phyloP scores from a whole-genome alignment of 2,113 vertebrate species.

The Rhadina sibilatrix region DNA sequence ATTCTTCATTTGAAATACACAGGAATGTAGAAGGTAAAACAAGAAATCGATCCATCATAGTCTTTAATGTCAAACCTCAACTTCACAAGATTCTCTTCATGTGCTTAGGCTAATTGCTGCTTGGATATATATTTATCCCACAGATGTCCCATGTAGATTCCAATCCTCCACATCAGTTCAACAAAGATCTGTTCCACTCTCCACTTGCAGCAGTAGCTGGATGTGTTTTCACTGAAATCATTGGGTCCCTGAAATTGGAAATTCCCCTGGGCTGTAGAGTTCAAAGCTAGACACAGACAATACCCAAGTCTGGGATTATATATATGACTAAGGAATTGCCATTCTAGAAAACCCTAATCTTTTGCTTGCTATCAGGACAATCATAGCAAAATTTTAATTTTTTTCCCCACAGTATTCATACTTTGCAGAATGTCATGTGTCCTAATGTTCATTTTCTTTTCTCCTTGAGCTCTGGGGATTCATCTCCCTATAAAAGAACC shows the following conservation, averaged over 20 bases:
- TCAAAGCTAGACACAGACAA: not conserved
- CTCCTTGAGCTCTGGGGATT: not conserved
- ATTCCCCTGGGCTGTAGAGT: not conserved
- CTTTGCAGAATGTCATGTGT: not conserved
- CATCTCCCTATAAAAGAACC: not conserved
- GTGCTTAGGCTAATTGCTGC: not conserved
- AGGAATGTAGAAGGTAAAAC: not conserved
- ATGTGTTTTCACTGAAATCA: not conserved
- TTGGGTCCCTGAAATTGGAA: not conserved
- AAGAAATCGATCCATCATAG: not conserved
- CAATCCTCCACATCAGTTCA: not conserved
- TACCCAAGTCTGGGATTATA: not conserved
- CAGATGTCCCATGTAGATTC: not conserved
- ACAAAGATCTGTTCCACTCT: not conserved
- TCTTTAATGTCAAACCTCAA: not conserved
- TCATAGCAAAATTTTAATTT: not conserved
- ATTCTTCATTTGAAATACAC: not conserved
- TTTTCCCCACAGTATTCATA: not conserved
- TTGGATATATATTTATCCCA: not conserved
- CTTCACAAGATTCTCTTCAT: not conserved
- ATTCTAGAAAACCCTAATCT: not conserved
- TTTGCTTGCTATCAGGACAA: not conserved
- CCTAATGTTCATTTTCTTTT: not conserved
- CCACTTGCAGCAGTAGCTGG: not conserved
- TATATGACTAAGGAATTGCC: not conserved